phyloP scores from a whole-genome alignment of 2,888 invertebrate genomes.

The Cataglyphis albicans region DNA sequence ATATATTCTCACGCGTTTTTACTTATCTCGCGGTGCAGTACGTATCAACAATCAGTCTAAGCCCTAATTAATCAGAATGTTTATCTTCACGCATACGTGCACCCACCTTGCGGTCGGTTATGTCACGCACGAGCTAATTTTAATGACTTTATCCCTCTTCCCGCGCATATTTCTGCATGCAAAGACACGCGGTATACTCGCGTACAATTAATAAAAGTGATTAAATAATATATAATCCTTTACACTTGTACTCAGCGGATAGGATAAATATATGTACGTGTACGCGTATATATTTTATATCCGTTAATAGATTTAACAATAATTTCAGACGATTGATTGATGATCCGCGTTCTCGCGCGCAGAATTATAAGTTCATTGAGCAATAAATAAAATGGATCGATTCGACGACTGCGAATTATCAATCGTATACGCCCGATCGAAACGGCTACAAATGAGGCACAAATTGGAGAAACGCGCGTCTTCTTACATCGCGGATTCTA shows the following conservation, averaged over 20 bases:
- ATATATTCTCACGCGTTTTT: neutral
- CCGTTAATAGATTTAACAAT: neutral
- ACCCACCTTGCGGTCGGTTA: slow-evolving; percentile 80
- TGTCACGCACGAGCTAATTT: slow-evolving; percentile 64
- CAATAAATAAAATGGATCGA: neutral
- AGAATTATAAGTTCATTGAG: neutral
- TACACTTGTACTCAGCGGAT: neutral
- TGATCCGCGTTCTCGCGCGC: neutral
- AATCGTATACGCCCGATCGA: slow-evolving; percentile 6
- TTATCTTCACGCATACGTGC: slow-evolving; percentile 81
- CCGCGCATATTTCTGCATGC: slow-evolving; percentile 38
- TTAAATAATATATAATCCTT: neutral
- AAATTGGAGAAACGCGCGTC: slow-evolving; percentile 38
- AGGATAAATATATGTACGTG: neutral
- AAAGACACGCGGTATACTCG: neutral
- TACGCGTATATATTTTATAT: neutral
- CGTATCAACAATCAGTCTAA: slow-evolving; percentile 65
- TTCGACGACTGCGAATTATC: neutral
- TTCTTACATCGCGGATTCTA: slow-evolving; percentile 26
- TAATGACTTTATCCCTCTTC: slow-evolving; percentile 55
- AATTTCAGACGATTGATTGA: neutral
- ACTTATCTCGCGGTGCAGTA: neutral
- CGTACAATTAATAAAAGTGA: neutral
- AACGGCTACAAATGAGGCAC: slow-evolving; percentile 27
- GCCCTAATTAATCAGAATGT: slow-evolving; percentile 79